These are phyloP conservation scores for Trichomalopsis sarcophagae DNA, from an alignment of 1,140 invertebrate species.

Conservation along the genomic window DNA sequence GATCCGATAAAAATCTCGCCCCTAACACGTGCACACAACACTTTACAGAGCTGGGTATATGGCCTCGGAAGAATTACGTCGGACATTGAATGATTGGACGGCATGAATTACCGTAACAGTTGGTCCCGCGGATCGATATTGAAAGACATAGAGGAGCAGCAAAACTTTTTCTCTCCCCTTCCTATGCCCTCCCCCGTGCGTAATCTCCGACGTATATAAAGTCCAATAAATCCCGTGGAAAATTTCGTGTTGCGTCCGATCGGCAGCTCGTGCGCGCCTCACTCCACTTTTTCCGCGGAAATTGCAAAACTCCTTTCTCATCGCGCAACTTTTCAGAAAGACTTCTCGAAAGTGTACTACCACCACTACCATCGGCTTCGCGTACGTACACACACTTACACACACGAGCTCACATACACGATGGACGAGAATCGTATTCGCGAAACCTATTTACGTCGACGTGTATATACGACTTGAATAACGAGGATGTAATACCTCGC, in stretches of 20 bases:
- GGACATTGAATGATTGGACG: conserved; percentile 43
- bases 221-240: conserved; percentile 42
- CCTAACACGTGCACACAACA: not conserved
- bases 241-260: conserved; percentile 36
- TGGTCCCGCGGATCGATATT: conserved; percentile 41
- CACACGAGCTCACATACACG: not conserved
- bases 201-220: conserved; percentile 36
- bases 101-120: conserved; percentile 50
- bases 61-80: conserved; percentile 15
- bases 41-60: not conserved
- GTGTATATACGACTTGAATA: not conserved
- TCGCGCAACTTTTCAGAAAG: conserved; percentile 32
- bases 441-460: not conserved
- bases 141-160: conserved; percentile 32
- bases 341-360: not conserved
- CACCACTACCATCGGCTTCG: not conserved
- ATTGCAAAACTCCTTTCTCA: conserved; percentile 47
- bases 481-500: conserved; percentile 17
- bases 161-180: not conserved
- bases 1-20: conserved; percentile 11
- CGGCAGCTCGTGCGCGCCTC: not conserved
- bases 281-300: conserved; percentile 35
- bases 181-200: not conserved
- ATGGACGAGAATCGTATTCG: not conserved
- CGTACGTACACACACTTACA: not conserved